A percentile compares a stretch with the other conserved stretches of the same genome.
These are phyloP conservation scores for Dendroctonus ponderosae DNA, from an alignment of 1,140 invertebrate species.

Conservation along the genomic window DNA sequence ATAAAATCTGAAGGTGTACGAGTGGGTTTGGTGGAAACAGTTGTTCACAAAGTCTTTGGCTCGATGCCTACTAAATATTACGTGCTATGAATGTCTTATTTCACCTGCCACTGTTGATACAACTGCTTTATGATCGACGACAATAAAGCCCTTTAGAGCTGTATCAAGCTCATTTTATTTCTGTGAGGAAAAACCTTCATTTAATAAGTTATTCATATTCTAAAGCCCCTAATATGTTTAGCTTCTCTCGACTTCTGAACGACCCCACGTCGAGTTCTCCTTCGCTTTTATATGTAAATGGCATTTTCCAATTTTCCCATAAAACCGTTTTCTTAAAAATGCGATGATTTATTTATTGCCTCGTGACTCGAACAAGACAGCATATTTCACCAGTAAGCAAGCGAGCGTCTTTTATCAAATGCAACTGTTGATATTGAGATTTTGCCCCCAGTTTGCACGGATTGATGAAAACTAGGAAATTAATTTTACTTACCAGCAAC, in stretches of 20 bases:
- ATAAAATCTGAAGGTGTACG: no score
- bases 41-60: no score
- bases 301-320: constrained; percentile 4
- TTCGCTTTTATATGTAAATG: constrained; percentile 3
- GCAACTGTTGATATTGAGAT: not conserved
- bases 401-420: constrained; percentile 1
- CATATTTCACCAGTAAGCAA: not conserved
- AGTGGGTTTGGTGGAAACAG: no score
- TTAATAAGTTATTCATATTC: no score
- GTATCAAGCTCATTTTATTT: no score
- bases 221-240: not conserved
- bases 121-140: no score
- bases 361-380: not conserved
- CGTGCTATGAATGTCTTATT: no score
- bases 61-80: no score
- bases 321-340: not conserved
- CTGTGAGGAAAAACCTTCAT: no score
- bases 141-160: no score
- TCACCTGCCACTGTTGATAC: no score
- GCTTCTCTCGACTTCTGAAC: not conserved
- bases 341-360: constrained; percentile 5
- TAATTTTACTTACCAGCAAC: constrained; percentile 63
- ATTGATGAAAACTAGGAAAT: constrained; percentile 5
- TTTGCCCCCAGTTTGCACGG: not conserved
- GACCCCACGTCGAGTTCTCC: not conserved